These are phyloP conservation scores for Falco columbarius DNA, from an alignment of 2,797 vertebrate species.

Conservation along the genomic window DNA sequence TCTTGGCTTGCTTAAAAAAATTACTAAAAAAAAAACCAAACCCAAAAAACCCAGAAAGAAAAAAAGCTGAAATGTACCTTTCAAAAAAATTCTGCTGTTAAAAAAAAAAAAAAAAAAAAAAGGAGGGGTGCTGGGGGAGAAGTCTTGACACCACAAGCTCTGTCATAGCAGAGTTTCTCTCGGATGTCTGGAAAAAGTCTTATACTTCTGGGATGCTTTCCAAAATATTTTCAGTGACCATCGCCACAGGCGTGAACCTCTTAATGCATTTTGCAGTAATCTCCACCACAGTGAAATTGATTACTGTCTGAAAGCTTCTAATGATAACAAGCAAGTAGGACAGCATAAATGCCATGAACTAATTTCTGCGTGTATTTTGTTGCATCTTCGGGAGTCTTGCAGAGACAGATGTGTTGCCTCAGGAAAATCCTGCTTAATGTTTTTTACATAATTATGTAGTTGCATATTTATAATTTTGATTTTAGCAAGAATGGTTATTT, in stretches of 20 bases:
- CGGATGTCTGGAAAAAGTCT: constrained; percentile 80
- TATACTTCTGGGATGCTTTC: constrained; percentile 76
- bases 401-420: constrained; percentile 10
- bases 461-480: neutral
- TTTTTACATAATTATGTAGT: constrained; percentile 6
- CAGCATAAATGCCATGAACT: neutral
- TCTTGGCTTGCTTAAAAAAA: constrained; percentile 39
- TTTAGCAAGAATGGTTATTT: neutral
- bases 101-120: neutral
- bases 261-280: constrained; percentile 81
- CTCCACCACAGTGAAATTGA: constrained; percentile 66
- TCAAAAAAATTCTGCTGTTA: constrained; percentile 41
- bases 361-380: constrained; percentile 20
- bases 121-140: neutral
- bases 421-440: constrained; percentile 35
- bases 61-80: constrained; percentile 53
- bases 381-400: constrained; percentile 38
- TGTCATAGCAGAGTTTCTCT: constrained; percentile 70
- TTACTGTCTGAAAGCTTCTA: constrained; percentile 76
- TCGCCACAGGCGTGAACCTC: constrained; percentile 75
- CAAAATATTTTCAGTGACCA: constrained; percentile 75
- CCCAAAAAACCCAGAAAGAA: neutral
- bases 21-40: neutral
- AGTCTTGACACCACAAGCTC: constrained; percentile 60
- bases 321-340: constrained; percentile 61